Evolutionary conservation across 2,888 invertebrate species (phyloP), one percentile per base, ranked within the genome.

Genomic region (Masnerella sp.): DNA sequence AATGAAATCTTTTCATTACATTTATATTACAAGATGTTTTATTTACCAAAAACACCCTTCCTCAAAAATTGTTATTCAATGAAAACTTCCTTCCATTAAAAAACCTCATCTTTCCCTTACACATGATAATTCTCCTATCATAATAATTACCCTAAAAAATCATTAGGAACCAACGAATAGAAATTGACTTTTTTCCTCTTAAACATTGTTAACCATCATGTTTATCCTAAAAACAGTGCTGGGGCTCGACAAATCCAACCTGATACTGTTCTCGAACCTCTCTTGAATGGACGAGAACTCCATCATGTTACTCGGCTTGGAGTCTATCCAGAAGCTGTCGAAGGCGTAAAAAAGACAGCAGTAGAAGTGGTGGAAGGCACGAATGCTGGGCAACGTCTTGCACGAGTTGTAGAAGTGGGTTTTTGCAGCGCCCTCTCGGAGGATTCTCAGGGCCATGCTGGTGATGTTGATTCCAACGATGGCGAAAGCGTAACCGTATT

Each of bases 391-490:
- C 58, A 93, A 85, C 64, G 90, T 89, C 81, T 91, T 91, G 47
- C 91, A 92, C 36, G 92, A 90, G 88, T 98, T 98, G 87, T 94
- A 98, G 88, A 98, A 93, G 86, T 98, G 97, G 1, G 95, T 94
- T 88, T 96, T 96, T 1, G 97, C 95, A 40, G 91, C 89, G 11
- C 96, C 96, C 80, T 93, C 92, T 79, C 91, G 92, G 30, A 98
- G 88, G 30, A 99, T 88, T 77, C 93, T 91, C 84, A 94, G 93
- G 0, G 96, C 95, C 92, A 98, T 93, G 78, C 95, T 94, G 0
- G 98, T 98, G 43, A 99, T 89, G 88, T 98, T 98, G 75, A 99
- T 99, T 49, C 98, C 98, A 5, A 96, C 95, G 80, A 95, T 94
- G n/a, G 95, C 95, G 88, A 93, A 95, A 3, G 93, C 95, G 85